Base-by-base conservation (phyloP, 2,888 invertebrate species). In the Drosophila siamana region DNA sequence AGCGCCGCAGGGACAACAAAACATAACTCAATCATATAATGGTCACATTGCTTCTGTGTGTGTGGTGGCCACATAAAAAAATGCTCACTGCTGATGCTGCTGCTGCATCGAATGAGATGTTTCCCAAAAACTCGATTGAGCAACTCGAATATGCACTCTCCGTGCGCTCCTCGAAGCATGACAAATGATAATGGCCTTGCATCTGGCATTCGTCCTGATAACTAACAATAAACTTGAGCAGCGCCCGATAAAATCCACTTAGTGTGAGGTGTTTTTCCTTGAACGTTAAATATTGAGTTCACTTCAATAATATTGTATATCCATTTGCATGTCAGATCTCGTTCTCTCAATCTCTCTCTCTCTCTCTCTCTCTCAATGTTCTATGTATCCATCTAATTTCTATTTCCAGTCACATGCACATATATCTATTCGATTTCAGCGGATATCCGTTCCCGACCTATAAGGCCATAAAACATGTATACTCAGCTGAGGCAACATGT, bases 1-100 rank as follows among this genome's bases (percentile, higher is more conserved):
- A 63, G 61, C 63, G 74, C 75, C 75, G 52, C 79, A 75, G 75
- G 79, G 79, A 78, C 75, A 75, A 75, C 75, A 74, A 80, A 77
- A 75, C 76, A 80, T 77, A 77, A 77, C 80, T 77, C 80, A 77
- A 75, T 80, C 76, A 76, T 67, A 76, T 75, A 76, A 76, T 79
- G 80, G 76, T 70, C 76, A 65, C 64, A 79, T 75, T 79, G 64
- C 75, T 57, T 57, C 56, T 63, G 41, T 57, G 7, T 63, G 41
- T 57, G 7, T 43, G 40, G 30, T 8, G 59, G 50, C 33, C 24
- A 52, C 33, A 69, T 74, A 69, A 75, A 74, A 77, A 66, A 66
- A 5, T 77, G 56, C 65, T 76, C 57, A 62, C 48, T 71, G 74
- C 11, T 33, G 33, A n/a, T 9, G 19, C 28, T 28, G 28, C 28